These are phyloP conservation scores for Drosophila crucigera DNA, from an alignment of 2,888 invertebrate species.

Conservation along the genomic window DNA sequence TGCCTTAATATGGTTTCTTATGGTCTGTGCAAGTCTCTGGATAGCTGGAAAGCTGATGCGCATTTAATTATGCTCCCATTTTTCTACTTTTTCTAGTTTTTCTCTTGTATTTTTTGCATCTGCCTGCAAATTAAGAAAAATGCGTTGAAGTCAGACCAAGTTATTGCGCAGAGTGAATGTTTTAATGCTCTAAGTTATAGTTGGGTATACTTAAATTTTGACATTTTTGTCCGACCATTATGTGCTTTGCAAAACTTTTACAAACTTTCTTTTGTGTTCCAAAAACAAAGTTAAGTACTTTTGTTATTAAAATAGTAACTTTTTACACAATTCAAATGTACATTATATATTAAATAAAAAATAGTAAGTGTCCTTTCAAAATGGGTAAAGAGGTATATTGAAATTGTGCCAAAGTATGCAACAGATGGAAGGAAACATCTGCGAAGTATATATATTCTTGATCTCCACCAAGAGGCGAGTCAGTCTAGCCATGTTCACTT, in stretches of 20 bases:
- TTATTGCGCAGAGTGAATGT: not conserved
- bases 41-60: slow-evolving; percentile 22
- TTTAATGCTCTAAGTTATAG: not conserved
- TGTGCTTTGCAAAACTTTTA: not conserved
- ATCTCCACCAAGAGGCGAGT: not conserved
- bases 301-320: not conserved
- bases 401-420: not conserved
- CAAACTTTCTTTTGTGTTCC: not conserved
- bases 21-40: slow-evolving; percentile 9
- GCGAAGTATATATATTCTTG: not conserved
- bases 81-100: not conserved
- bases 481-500: not conserved
- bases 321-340: not conserved
- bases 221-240: not conserved
- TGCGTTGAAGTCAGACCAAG: slow-evolving; percentile 13
- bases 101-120: not conserved
- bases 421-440: not conserved
- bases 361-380: not conserved
- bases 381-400: not conserved
- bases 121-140: slow-evolving; percentile 28
- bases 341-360: not conserved
- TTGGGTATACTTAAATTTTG: not conserved
- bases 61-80: slow-evolving; percentile 30
- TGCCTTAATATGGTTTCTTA: slow-evolving; percentile 37
- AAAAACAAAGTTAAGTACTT: not conserved